These are phyloP conservation scores for Iguana delicatissima DNA, from an alignment of 2,797 vertebrate genomes.

Conservation along the genomic window DNA sequence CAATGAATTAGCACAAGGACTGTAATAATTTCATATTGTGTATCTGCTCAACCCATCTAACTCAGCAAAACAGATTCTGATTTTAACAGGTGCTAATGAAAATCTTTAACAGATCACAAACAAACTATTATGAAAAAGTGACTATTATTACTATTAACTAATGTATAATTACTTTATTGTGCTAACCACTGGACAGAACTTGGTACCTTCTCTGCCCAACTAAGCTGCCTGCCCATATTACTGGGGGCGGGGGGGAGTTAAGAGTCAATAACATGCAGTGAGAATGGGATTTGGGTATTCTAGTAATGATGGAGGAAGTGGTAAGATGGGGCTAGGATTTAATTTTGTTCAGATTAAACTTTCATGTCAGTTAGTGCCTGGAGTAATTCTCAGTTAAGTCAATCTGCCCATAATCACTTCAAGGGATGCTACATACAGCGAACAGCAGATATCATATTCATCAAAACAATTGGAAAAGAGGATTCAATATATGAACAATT, in stretches of 20 bases:
- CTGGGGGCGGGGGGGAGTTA: neutral
- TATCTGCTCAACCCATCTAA: constrained; percentile 12
- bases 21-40: constrained; percentile 19
- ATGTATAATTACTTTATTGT: neutral
- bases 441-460: neutral
- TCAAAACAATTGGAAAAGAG: constrained; percentile 48
- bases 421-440: constrained; percentile 4
- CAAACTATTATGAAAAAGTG: neutral
- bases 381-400: constrained; percentile 40
- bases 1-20: constrained; percentile 5
- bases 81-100: neutral
- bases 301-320: neutral
- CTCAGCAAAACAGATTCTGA: constrained; percentile 1
- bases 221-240: neutral
- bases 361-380: constrained; percentile 21
- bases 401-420: constrained; percentile 24
- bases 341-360: constrained; percentile 19
- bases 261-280: neutral
- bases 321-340: neutral
- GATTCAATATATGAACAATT: constrained; percentile 19
- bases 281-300: neutral
- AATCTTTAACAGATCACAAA: neutral
- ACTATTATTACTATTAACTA: neutral
- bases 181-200: neutral
- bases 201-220: neutral